Evolutionary conservation across 2,888 invertebrate genomes (phyloP), one percentile per base, ranked within the genome.

Genomic region (Nephrocerus scutellatus): DNA sequence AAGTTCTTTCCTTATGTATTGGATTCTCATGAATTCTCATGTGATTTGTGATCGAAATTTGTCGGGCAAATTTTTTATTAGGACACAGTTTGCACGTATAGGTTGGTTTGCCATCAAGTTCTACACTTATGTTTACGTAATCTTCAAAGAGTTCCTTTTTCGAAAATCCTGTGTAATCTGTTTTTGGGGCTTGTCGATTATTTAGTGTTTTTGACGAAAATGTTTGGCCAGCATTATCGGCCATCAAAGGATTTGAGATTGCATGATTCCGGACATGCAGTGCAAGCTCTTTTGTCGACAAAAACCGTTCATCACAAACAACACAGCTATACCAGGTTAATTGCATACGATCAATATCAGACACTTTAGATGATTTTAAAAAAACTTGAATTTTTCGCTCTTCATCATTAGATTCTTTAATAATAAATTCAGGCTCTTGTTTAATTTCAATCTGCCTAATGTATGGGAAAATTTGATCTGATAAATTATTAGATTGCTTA

Each of bases 11-110:
- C 15, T 46, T 46, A 7, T 46, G 43, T 3, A 41, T 46, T 9
- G 46, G 46, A 13, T 46, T 46, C 15, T 46, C 46, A 14, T 46
- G 46, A n/a, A 46, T 46, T 8, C 46, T 31, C 46, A 46, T 46
- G 21, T 46, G 46, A 13, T 46, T 46, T 2, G 43, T 21, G 15
- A 46, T 46, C 5, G 46, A 46, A 2, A 46, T 33, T 5, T 46
- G 46, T 4, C 46, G 38, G 0, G 46, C 40, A 14, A 30, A 46
- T 1, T 41, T 20, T 15, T 46, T 46, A 10, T 46, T 46, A 6
- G 46, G 46, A 18, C 46, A 46, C 18, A 46, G 24, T 10, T 46
- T 46, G 15, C 46, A 46, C 8, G 40, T 46, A 10, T 46, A 46
- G 7, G 46, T 46, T 7, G 43, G 10, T 24, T 46, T 43, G 4